phyloP scores from a whole-genome alignment of 2,113 vertebrate species.

The Miniopterus natalensis region DNA sequence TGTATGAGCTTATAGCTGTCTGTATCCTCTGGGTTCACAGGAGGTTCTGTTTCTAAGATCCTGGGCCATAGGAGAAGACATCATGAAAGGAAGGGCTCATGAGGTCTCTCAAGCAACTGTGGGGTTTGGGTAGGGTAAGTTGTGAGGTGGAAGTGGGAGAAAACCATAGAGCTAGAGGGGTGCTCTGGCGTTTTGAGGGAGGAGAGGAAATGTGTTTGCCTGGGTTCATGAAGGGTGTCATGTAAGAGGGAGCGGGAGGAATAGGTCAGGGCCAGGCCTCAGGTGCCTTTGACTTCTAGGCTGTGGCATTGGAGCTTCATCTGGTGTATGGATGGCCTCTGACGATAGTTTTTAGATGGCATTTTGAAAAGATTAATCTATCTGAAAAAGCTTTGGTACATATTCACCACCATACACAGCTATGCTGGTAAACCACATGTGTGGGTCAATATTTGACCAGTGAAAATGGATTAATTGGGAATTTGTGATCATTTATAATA shows the following conservation, averaged over 20 bases:
- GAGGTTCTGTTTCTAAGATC: neutral
- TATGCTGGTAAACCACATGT: neutral
- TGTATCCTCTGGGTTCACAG: neutral
- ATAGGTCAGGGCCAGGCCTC: neutral
- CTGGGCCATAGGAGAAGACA: neutral
- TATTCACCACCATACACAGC: neutral
- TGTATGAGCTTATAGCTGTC: neutral
- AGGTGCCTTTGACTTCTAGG: neutral
- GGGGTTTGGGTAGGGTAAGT: neutral
- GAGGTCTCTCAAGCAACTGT: neutral
- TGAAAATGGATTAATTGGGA: conserved; percentile 55
- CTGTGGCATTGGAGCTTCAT: neutral
- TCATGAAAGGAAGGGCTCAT: neutral
- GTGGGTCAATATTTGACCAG: neutral
- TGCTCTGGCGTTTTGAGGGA: neutral
- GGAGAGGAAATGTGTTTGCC: neutral
- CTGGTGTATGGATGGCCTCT: neutral
- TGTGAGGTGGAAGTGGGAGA: neutral
- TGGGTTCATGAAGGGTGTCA: neutral
- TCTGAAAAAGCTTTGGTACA: neutral
- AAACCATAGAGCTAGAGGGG: neutral
- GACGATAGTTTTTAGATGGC: neutral
- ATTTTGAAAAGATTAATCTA: neutral
- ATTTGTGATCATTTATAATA: conserved; percentile 56
- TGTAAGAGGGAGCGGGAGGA: neutral